Conservation (phyloP, 1,140 invertebrate genomes). For the Popillia japonica region DNA sequence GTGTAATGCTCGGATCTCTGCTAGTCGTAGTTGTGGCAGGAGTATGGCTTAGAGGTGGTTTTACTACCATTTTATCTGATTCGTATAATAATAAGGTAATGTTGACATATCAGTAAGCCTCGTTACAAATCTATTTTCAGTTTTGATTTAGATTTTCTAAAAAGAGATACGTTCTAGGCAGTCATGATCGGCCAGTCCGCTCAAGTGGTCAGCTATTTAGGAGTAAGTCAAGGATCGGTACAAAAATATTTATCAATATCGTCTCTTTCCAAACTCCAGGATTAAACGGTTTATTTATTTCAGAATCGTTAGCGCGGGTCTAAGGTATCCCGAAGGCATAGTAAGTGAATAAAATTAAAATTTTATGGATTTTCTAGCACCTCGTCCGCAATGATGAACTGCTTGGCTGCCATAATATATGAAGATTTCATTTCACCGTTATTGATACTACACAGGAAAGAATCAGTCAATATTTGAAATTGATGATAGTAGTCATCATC, state of each 20-base stretch:
- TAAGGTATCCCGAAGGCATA: slow-evolving; percentile 62
- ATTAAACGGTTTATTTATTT: slow-evolving; percentile 69
- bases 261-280: slow-evolving; percentile 62
- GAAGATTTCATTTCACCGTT: slow-evolving; percentile 68
- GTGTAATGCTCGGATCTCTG: slow-evolving; percentile 72
- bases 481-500: slow-evolving; percentile 66
- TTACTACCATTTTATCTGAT: slow-evolving; percentile 48
- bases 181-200: slow-evolving; percentile 55
- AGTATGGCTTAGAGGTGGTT: slow-evolving; percentile 70
- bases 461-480: slow-evolving; percentile 65
- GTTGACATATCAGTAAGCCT: too few species aligned
- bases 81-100: too few species aligned
- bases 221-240: slow-evolving; percentile 66
- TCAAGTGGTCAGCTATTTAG: slow-evolving; percentile 66
- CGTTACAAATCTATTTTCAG: too few species aligned
- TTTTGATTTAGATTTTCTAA: background rate
- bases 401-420: slow-evolving; percentile 72
- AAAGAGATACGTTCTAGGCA: background rate
- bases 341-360: background rate
- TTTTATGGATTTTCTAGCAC: slow-evolving; percentile 62
- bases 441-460: slow-evolving; percentile 61
- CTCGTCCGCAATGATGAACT: slow-evolving; percentile 71
- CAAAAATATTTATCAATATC: slow-evolving; percentile 66
- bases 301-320: slow-evolving; percentile 72
- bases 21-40: slow-evolving; percentile 70